Evolutionary conservation across 2,113 vertebrate genomes (phyloP).

Genomic region (Ictalurus furcatus): DNA sequence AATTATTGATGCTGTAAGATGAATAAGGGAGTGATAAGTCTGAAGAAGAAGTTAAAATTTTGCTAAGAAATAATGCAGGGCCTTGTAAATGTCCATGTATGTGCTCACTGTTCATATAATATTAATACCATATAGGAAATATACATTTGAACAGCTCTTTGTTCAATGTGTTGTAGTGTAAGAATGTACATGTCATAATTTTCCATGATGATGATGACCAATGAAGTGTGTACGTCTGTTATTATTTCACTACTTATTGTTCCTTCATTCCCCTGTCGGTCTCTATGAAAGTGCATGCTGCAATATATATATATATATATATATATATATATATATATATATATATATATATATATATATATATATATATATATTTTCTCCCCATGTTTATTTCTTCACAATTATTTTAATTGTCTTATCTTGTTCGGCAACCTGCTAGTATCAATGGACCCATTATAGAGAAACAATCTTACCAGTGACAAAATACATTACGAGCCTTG

Average conservation of each 20-base stretch:
- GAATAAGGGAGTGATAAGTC: background rate
- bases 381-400: background rate
- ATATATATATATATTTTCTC: too few relatives aligned
- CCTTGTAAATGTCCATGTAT: conserved; percentile 30
- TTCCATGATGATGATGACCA: background rate
- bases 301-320: background rate
- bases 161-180: background rate
- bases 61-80: conserved; percentile 47
- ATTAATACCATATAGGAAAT: conserved; percentile 38
- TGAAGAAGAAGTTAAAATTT: conserved; percentile 30
- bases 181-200: background rate
- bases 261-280: background rate
- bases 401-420: conserved; percentile 36
- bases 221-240: background rate
- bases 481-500: conserved; percentile 16
- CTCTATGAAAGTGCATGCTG: background rate
- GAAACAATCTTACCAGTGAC: background rate
- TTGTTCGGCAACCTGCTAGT: conserved; percentile 23
- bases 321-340: too few relatives aligned
- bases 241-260: background rate
- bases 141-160: conserved; percentile 19
- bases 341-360: too few relatives aligned
- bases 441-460: conserved; percentile 20
- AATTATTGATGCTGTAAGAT: background rate
- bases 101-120: conserved; percentile 24